These are phyloP conservation scores for Micronisus gabar DNA, from an alignment of 2,113 vertebrate species.

Conservation along the genomic window DNA sequence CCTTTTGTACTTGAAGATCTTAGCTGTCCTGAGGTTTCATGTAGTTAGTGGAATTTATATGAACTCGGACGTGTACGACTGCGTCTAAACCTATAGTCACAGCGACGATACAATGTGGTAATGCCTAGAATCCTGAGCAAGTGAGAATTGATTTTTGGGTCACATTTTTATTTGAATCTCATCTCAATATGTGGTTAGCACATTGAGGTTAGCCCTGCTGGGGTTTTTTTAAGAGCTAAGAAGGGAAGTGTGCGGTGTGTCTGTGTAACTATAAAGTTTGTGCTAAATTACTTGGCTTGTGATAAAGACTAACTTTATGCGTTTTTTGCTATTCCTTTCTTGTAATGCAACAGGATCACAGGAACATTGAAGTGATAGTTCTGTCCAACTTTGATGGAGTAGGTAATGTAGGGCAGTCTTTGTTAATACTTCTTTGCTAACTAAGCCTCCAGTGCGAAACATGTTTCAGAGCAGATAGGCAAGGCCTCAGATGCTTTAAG, in stretches of 20 bases:
- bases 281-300: background rate
- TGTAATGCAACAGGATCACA: background rate
- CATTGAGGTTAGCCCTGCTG: background rate
- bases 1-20: background rate
- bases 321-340: background rate
- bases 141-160: background rate
- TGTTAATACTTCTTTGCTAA: background rate
- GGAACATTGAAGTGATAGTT: background rate
- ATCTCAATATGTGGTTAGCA: background rate
- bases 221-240: background rate
- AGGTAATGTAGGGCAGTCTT: background rate
- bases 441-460: background rate
- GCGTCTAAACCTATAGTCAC: background rate
- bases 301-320: background rate
- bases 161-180: background rate
- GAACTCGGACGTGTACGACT: background rate
- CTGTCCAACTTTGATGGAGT: background rate
- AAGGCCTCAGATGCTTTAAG: background rate
- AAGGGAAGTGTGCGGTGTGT: background rate
- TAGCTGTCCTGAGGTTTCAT: background rate
- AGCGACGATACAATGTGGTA: too few relatives aligned
- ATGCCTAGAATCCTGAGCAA: background rate
- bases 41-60: fast-evolving
- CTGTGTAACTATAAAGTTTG: background rate
- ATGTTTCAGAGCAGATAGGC: background rate